Evolutionary conservation across 2,797 vertebrate genomes (phyloP), one percentile per base, ranked within the genome.

Genomic region (Nannoperca australis): DNA sequence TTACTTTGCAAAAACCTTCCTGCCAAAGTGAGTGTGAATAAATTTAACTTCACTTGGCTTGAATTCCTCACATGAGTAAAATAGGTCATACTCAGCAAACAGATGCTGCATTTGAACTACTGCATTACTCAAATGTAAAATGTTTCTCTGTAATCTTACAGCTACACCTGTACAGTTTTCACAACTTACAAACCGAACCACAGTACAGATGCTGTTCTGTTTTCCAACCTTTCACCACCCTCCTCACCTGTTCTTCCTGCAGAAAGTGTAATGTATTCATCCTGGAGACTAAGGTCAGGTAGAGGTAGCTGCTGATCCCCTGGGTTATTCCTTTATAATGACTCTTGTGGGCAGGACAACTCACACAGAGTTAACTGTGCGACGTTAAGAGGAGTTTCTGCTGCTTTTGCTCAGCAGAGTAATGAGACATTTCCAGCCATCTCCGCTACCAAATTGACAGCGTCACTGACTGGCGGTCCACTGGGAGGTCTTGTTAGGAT

Each of bases 401-500:
- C 86, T 78, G 79, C 82, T 70, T 65, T 60, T 62, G 70, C 83
- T 86, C 81, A 58, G 77, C 85, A 59, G 84, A 79, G 85, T 93
- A 93, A 93, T 91, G 92, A 94, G 92, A 92, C 84, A 83, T 92
- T 90, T 91, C 81, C 76, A 83, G 79, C 82, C 76, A 71, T 82
- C 82, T 87, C 84, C 38, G 87, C 81, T 17, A 36, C 68, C 70
- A 83, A 91, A 83, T 53, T 92, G 92, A 94, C 92, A 90, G 89
- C 81, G 62, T 91, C 89, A 84, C 91, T 80, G 88, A 84, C 85
- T 75, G 82, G 45, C 24, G 61, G 75, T 90, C 92, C 79, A 17
- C 84, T 44, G 90, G 91, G 91, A 92, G 72, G 77, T 84, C 91
- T 92, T 88, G 92, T 93, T 94, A 92, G 82, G 82, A 90, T 89